Percentiles rank a stretch among this genome's conserved stretches.
Conservation (phyloP, 1,140 invertebrate genomes). For the Lysiphlebus fabarum region DNA sequence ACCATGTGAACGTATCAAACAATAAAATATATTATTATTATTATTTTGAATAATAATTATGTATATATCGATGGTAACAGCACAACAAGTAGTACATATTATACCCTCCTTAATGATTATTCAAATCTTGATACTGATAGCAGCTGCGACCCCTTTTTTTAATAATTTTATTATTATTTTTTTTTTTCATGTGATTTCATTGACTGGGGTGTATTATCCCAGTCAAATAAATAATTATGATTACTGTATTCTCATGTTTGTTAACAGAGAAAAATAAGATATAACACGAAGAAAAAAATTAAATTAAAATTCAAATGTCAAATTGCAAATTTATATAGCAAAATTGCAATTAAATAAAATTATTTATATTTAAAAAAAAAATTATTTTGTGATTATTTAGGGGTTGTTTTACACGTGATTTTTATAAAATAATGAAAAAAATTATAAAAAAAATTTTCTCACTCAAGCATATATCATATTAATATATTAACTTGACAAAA, state of each 20-base stretch:
- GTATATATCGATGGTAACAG: too few species aligned
- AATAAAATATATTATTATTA: too few species aligned
- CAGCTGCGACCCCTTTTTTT: slow-evolving; percentile 25
- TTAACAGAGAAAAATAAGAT: slow-evolving; percentile 7
- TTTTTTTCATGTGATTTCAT: too few species aligned
- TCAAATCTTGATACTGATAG: slow-evolving; percentile 26
- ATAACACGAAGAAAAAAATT: slow-evolving; percentile 24
- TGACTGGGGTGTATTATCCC: not conserved
- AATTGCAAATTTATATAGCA: slow-evolving; percentile 34
- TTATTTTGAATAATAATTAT: too few species aligned
- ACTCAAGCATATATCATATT: too few species aligned
- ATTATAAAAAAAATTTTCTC: too few species aligned
- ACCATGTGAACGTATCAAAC: too few species aligned
- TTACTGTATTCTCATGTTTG: slow-evolving; percentile 7
- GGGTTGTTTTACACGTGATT: not conserved
- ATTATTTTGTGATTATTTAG: not conserved
- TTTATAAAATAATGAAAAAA: too few species aligned
- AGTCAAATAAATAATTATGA: slow-evolving; percentile 4
- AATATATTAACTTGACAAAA: too few species aligned
- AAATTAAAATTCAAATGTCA: slow-evolving; percentile 25
- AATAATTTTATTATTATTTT: not conserved
- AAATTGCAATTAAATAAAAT: slow-evolving; percentile 8
- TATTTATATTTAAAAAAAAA: slow-evolving; percentile 11
- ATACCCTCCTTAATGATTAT: too few species aligned
- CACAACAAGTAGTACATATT: too few species aligned